Evolutionary conservation across 2,888 invertebrate genomes (phyloP).

Genomic region (Sinentomon sp.): DNA sequence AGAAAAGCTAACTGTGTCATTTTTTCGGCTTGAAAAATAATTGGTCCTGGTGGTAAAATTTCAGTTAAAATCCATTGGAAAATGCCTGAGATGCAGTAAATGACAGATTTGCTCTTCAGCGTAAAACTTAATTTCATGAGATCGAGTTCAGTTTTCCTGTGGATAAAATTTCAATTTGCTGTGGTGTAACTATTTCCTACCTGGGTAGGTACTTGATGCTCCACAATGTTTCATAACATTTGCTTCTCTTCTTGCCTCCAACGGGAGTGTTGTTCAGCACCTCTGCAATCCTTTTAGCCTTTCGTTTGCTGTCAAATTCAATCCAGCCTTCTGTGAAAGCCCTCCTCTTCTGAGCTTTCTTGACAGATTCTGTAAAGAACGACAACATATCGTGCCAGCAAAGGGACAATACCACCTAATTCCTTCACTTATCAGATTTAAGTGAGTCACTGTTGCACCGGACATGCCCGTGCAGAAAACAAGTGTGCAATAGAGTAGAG

Average conservation of each 20-base stretch:
- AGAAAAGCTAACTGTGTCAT: no score
- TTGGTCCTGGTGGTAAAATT: no score
- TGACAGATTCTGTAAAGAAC: slow-evolving; percentile 6
- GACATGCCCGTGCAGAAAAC: no score
- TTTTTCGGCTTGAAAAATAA: no score
- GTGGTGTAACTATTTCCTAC: slow-evolving; percentile 21
- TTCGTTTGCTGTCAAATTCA: slow-evolving; percentile 63
- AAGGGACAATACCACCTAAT: no score
- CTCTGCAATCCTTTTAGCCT: slow-evolving; percentile 60
- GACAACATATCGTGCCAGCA: no score
- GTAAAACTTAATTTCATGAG: neutral
- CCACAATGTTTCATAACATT: slow-evolving; percentile 77
- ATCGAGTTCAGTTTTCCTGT: neutral
- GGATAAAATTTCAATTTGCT: neutral
- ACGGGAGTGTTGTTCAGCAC: slow-evolving; percentile 65
- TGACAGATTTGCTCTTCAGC: no score
- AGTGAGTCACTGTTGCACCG: no score
- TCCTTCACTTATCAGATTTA: slow-evolving; percentile 19
- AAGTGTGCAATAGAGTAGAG: no score
- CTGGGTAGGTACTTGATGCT: slow-evolving; percentile 77
- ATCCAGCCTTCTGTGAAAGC: slow-evolving; percentile 77
- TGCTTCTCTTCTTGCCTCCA: slow-evolving; percentile 52
- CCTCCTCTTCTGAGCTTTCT: slow-evolving; percentile 9
- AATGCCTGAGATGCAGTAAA: no score
- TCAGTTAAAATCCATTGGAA: no score